Conservation (phyloP, 2,888 invertebrate genomes). For the Hoplodrina blanda region DNA sequence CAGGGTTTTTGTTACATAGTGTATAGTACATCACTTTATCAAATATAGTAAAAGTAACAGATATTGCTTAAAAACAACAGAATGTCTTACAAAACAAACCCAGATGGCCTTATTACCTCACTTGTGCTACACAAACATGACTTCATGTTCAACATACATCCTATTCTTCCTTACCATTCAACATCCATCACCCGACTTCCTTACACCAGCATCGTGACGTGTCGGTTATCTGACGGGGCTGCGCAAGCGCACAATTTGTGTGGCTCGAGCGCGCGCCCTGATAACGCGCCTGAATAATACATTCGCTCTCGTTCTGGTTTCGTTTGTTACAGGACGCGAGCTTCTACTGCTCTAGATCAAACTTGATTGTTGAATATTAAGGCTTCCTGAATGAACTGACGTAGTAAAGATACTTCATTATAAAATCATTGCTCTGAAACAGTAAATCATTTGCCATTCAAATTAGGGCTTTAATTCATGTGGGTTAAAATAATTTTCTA, state of each 20-base stretch:
- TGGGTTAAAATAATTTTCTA: too few relatives aligned
- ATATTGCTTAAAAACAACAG: too few relatives aligned
- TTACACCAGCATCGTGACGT: conserved; percentile 60
- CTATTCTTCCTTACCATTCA: conserved; percentile 48
- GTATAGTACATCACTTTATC: too few relatives aligned
- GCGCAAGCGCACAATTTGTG: conserved; percentile 83
- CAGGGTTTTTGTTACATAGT: too few relatives aligned
- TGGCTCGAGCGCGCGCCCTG: conserved; percentile 80
- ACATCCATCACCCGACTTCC: conserved; percentile 59
- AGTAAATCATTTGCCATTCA: too few relatives aligned
- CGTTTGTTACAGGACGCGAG: conserved; percentile 72
- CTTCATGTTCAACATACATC: conserved; percentile 33
- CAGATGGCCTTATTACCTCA: conserved; percentile 11
- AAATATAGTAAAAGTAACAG: too few relatives aligned
- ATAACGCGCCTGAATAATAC: conserved; percentile 83
- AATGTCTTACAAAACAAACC: too few relatives aligned
- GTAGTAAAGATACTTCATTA: too few relatives aligned
- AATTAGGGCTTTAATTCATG: too few relatives aligned
- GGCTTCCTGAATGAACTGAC: not conserved
- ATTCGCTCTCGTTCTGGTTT: conserved; percentile 78
- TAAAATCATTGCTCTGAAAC: too few relatives aligned
- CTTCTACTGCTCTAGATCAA: conserved; percentile 43
- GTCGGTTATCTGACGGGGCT: conserved; percentile 71
- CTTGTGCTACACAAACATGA: conserved; percentile 6
- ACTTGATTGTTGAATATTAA: not conserved